These are phyloP conservation scores for Drosophila lutescens DNA, from an alignment of 2,888 invertebrate genomes.

Conservation along the genomic window DNA sequence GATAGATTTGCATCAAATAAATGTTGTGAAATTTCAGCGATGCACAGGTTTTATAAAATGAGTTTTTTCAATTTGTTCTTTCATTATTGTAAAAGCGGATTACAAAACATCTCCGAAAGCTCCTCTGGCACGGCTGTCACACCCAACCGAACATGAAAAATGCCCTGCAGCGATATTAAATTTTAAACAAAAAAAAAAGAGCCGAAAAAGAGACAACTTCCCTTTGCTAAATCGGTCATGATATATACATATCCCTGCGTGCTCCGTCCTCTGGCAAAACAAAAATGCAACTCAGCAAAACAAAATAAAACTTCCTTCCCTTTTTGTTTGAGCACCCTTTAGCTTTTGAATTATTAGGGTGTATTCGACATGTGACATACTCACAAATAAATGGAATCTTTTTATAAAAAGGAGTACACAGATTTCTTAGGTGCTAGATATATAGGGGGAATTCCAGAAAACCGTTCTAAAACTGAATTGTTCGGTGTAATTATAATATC, in stretches of 20 bases:
- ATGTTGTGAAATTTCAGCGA: slow-evolving; percentile 20
- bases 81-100: slow-evolving; percentile 74
- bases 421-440: too few relatives aligned
- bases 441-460: too few relatives aligned
- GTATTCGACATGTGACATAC: background rate
- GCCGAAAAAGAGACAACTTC: slow-evolving; percentile 6
- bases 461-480: too few relatives aligned
- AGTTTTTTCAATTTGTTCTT: slow-evolving; percentile 38
- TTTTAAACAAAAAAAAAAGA: slow-evolving; percentile 43
- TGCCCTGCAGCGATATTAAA: slow-evolving; percentile 40
- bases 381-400: too few relatives aligned
- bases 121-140: slow-evolving; percentile 45
- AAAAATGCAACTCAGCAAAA: slow-evolving; percentile 71
- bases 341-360: background rate
- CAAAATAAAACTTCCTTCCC: slow-evolving; percentile 59
- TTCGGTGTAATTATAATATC: too few relatives aligned
- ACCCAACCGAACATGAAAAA: slow-evolving; percentile 30
- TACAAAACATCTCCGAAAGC: slow-evolving; percentile 52
- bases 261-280: slow-evolving; percentile 24
- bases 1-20: slow-evolving; percentile 33
- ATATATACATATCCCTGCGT: slow-evolving; percentile 25
- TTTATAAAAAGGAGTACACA: too few relatives aligned
- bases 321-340: slow-evolving; percentile 15
- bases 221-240: slow-evolving; percentile 41
- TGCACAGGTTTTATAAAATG: slow-evolving; percentile 10